Conservation (phyloP, 2,113 vertebrate species). For the Channa argus region DNA sequence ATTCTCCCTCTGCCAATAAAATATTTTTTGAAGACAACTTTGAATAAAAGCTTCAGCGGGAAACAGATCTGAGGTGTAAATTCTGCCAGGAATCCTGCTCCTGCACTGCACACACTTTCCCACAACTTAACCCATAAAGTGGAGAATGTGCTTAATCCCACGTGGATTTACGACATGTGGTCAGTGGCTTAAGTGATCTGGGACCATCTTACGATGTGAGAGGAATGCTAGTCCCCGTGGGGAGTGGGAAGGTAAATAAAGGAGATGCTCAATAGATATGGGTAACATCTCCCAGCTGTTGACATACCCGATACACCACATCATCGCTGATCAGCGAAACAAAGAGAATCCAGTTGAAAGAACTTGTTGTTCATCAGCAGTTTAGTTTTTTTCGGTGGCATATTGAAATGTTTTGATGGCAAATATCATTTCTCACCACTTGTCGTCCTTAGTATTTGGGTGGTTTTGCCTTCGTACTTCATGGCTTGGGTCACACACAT, state of each 20-base stretch:
- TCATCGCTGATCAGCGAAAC: too few relatives aligned
- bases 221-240: slow-evolving; percentile 66
- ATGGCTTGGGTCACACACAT: too few relatives aligned
- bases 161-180: slow-evolving; percentile 77
- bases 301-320: too few relatives aligned
- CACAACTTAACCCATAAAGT: slow-evolving; percentile 62
- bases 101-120: slow-evolving; percentile 48
- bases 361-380: too few relatives aligned
- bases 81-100: slow-evolving; percentile 2
- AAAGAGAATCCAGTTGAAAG: too few relatives aligned
- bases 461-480: too few relatives aligned
- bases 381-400: too few relatives aligned
- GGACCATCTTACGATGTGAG: slow-evolving; percentile 62
- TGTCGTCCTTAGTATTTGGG: too few relatives aligned
- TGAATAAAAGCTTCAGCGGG: slow-evolving; percentile 3
- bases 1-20: neutral
- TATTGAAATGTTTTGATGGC: too few relatives aligned
- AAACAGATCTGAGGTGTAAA: neutral
- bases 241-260: slow-evolving; percentile 67
- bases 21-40: too few relatives aligned
- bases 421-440: too few relatives aligned
- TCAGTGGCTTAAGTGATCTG: slow-evolving; percentile 73
- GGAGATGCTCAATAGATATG: slow-evolving; percentile 65
- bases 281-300: slow-evolving; percentile 35
- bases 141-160: slow-evolving; percentile 74